Percentiles rank a stretch among this genome's conserved stretches.
phyloP scores from a whole-genome alignment of 2,888 invertebrate genomes.

The Drosophila siamana region DNA sequence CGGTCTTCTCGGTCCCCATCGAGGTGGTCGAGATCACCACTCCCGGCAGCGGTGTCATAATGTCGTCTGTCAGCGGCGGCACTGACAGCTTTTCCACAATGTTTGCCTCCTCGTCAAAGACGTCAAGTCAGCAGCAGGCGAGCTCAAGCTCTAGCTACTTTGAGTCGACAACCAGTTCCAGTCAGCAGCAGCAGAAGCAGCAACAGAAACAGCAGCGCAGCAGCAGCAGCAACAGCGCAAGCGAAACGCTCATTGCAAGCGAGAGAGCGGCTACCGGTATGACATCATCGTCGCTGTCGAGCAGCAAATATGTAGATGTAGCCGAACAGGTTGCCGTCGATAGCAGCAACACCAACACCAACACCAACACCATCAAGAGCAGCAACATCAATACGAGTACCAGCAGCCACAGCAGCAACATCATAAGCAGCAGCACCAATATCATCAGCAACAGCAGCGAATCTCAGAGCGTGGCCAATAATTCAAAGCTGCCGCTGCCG shows the following conservation, averaged over 20 bases:
- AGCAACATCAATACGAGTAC: constrained; percentile 35
- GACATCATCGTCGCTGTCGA: constrained; percentile 79
- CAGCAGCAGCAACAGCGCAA: constrained; percentile 42
- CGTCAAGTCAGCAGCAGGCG: constrained; percentile 57
- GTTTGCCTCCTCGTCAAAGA: constrained; percentile 64
- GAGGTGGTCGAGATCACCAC: constrained; percentile 78
- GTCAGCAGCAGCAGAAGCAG: constrained; percentile 27
- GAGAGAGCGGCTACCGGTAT: constrained; percentile 78
- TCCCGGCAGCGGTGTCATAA: constrained; percentile 40
- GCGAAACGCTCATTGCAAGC: constrained; percentile 70
- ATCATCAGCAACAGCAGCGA: constrained; percentile 52
- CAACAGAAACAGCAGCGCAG: neutral
- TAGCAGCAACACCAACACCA: constrained; percentile 55
- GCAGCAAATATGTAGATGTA: constrained; percentile 55
- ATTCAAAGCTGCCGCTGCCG: constrained; percentile 49
- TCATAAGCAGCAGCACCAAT: constrained; percentile 32
- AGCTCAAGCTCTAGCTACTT: constrained; percentile 62
- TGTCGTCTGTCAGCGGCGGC: constrained; percentile 57
- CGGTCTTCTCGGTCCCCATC: constrained; percentile 82
- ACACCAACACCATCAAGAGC: constrained; percentile 38
- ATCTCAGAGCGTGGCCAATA: constrained; percentile 77
- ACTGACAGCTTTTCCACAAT: constrained; percentile 70
- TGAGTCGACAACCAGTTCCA: constrained; percentile 74
- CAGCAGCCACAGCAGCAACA: constrained; percentile 38
- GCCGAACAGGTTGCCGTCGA: constrained; percentile 71